Conservation (phyloP, 2,113 vertebrate genomes). For the Theropithecus gelada region DNA sequence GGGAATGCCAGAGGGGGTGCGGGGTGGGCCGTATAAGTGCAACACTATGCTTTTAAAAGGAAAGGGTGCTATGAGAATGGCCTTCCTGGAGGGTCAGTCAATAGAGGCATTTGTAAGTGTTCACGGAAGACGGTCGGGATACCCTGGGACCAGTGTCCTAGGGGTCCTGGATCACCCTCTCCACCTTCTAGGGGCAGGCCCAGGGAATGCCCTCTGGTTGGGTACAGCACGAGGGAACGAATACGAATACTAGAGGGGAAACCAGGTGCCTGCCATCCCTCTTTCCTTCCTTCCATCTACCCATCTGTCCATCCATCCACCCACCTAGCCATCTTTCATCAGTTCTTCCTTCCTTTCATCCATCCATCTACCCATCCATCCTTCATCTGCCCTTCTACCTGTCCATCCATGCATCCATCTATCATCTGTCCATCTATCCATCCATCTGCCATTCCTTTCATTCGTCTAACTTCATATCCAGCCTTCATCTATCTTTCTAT, state of each 20-base stretch:
- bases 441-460: neutral
- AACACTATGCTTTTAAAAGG: neutral
- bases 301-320: neutral
- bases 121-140: neutral
- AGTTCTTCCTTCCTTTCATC: neutral
- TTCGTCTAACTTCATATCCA: neutral
- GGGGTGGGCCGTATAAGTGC: too few relatives aligned
- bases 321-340: neutral
- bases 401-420: too few relatives aligned
- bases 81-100: neutral
- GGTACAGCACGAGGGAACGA: neutral
- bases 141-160: neutral
- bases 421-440: neutral
- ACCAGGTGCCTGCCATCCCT: neutral
- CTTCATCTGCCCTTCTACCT: neutral
- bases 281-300: too few relatives aligned
- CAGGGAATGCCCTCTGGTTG: neutral
- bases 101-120: neutral
- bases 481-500: too few relatives aligned
- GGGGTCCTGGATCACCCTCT: neutral
- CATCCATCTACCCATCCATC: neutral
- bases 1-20: accelerated
- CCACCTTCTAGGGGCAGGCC: neutral
- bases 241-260: neutral
- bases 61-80: neutral